These are phyloP conservation scores for Cinclus cinclus DNA, from an alignment of 2,113 vertebrate species.

Conservation along the genomic window DNA sequence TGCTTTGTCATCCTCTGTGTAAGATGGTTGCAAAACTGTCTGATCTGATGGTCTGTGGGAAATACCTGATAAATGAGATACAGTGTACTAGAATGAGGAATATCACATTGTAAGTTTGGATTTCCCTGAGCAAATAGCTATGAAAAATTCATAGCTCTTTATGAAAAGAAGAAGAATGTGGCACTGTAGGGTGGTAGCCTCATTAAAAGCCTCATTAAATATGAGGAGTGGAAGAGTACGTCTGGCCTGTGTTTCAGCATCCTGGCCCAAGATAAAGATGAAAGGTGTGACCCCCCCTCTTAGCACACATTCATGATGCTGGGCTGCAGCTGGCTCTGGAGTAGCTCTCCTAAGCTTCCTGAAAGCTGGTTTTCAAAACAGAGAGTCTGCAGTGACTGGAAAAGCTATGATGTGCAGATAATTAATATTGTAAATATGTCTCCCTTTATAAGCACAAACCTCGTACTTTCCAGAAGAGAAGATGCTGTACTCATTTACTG, in stretches of 20 bases:
- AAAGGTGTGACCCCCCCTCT: background rate
- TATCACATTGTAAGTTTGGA: background rate
- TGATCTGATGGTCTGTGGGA: background rate
- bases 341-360: background rate
- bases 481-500: background rate
- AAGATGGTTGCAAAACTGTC: background rate
- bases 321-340: background rate
- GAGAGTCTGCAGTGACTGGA: background rate
- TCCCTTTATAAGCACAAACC: background rate
- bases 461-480: background rate
- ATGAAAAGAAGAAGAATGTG: background rate
- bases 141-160: background rate
- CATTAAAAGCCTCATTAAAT: background rate
- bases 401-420: background rate
- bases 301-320: fast-evolving
- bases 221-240: background rate
- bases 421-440: background rate
- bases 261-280: background rate
- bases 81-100: background rate
- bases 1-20: background rate
- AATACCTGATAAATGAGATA: background rate
- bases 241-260: background rate
- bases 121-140: background rate
- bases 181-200: background rate
- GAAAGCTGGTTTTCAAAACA: background rate